Base-by-base conservation (phyloP, 2,797 vertebrate species). In the Smutsia temminckii region DNA sequence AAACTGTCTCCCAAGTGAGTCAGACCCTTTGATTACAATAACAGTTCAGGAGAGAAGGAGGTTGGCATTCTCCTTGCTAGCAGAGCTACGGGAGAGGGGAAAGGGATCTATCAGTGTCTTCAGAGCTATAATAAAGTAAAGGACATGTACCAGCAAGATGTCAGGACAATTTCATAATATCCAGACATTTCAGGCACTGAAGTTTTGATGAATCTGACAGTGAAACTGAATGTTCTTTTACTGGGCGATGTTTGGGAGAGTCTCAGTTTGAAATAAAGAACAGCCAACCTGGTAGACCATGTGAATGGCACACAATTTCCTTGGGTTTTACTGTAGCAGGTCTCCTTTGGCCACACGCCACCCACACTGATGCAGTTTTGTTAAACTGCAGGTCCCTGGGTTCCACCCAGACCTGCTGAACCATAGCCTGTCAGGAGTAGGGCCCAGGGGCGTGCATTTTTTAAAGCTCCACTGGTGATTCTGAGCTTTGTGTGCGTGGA, bases 191-290 rank as follows among this genome's bases (percentile, higher is more conserved):
- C 2, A 32, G 59, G 37, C 57, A 25, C 69, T 7, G 20, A 61
- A 83, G 78, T 75, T 93, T 57, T 88, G 53, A 93, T 74, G 80
- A 89, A 12, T 59, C 91, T 75, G 74, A 68, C 40, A 42, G 46
- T 69, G 34, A 88, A 34, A n/a, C 55, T 55, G 84, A 42, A 69
- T 89, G 84, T 68, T 89, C 85, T 77, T 74, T 64, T 61, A 25
- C 46, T 51, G 40, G 34, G 68, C 55, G 51, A 42, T 34, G 0
- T 68, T 90, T 27, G 12, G 42, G 49, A 94, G 29, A 18, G 71
- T 64, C 79, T 92, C 59, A 0, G 17, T 85, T 57, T 88, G 86
- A 95, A 94, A 85, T 63, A 83, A 85, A 92, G 53, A 78, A n/a
- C 10, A 69, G 20, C 57, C 17, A 6, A 53, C 55, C 87, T 55